Conservation (phyloP, 2,113 vertebrate genomes). For the Macquaria ambigua region DNA sequence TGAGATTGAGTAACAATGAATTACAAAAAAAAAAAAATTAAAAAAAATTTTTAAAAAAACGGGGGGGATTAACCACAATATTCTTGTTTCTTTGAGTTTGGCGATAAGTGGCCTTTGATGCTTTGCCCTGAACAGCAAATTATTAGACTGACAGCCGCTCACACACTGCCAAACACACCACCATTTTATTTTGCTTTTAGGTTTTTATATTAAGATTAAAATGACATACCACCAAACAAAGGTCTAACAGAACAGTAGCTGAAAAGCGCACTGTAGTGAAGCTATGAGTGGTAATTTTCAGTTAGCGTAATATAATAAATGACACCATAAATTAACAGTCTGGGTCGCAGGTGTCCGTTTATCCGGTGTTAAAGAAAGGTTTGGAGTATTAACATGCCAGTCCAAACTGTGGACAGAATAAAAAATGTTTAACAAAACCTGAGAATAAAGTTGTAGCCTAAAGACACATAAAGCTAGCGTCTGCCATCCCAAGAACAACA, state of each 20-base stretch:
- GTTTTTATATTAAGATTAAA: background rate
- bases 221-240: background rate
- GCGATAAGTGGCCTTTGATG: background rate
- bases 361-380: background rate
- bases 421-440: background rate
- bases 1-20: background rate
- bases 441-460: background rate
- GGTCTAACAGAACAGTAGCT: background rate
- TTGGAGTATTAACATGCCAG: background rate
- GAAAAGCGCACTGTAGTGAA: background rate
- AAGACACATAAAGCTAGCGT: background rate
- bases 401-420: no score
- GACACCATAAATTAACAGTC: background rate
- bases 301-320: background rate
- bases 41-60: background rate
- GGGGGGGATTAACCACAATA: background rate
- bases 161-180: background rate
- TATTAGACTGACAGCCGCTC: background rate
- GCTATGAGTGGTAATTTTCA: no score
- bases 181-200: background rate
- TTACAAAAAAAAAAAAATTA: background rate
- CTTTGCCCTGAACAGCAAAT: background rate
- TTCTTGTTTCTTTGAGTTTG: background rate
- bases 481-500: background rate
- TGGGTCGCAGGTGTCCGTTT: background rate